Conservation (phyloP, 2,888 invertebrate species). For the Chrysina gloriosa region DNA sequence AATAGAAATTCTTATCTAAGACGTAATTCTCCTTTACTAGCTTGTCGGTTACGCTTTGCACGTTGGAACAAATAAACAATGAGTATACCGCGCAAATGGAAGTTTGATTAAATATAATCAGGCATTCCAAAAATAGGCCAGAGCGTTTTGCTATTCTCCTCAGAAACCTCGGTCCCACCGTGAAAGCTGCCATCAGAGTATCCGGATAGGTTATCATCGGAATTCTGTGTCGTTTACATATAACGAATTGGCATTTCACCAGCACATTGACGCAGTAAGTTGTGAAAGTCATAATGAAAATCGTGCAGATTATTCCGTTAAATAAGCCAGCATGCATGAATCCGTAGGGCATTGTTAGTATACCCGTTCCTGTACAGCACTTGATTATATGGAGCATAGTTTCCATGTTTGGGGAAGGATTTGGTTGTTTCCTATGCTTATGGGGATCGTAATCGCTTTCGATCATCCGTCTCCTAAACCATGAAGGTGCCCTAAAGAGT, state of each 20-base stretch:
- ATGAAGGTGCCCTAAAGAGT: slow-evolving; percentile 10
- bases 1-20: not conserved
- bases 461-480: slow-evolving; percentile 23
- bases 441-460: slow-evolving; percentile 36
- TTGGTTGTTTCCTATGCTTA: slow-evolving; percentile 3
- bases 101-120: slow-evolving; percentile 28
- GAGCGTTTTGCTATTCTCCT: slow-evolving; percentile 8
- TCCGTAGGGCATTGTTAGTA: slow-evolving; percentile 32
- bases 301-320: slow-evolving; percentile 17
- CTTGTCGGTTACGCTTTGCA: not conserved
- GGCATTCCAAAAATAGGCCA: slow-evolving; percentile 11
- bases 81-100: slow-evolving; percentile 1
- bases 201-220: slow-evolving; percentile 26
- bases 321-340: slow-evolving; percentile 31
- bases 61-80: slow-evolving; percentile 11
- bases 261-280: slow-evolving; percentile 22
- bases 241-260: slow-evolving; percentile 31
- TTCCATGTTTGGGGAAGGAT: slow-evolving; percentile 20
- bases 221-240: slow-evolving; percentile 30
- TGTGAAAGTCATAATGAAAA: slow-evolving; percentile 22
- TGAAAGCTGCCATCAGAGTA: slow-evolving; percentile 33
- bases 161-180: slow-evolving; percentile 23
- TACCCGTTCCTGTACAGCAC: slow-evolving; percentile 23
- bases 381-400: slow-evolving; percentile 32
- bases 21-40: not conserved